phyloP scores from a whole-genome alignment of 2,888 invertebrate species.

The Drosophila fungiperda region DNA sequence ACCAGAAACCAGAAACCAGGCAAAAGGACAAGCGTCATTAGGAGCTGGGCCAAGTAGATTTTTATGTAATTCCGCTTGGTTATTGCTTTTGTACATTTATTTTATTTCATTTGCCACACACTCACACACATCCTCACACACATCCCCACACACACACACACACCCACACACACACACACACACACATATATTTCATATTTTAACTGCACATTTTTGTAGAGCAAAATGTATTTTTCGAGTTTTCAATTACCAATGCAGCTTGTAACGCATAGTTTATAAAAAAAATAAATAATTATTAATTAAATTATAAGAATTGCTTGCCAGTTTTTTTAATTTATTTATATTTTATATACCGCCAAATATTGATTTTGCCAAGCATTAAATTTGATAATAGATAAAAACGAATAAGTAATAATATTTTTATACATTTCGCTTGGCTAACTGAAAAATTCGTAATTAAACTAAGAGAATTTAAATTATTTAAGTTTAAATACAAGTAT shows the following conservation, averaged over 20 bases:
- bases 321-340: not conserved
- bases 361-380: not conserved
- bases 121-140: conserved; percentile 9
- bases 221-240: conserved; percentile 24
- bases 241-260: not conserved
- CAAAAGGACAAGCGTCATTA: conserved; percentile 65
- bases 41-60: conserved; percentile 78
- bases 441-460: not conserved
- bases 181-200: conserved; percentile 46
- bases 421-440: not conserved
- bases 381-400: not conserved
- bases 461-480: not conserved
- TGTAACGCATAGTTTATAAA: not conserved
- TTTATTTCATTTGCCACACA: conserved; percentile 73
- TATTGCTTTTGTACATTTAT: conserved; percentile 80
- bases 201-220: conserved; percentile 20
- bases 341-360: not conserved
- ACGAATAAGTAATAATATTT: not conserved
- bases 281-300: not conserved
- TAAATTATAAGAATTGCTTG: not conserved
- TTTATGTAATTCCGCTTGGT: conserved; percentile 79
- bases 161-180: not conserved
- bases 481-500: not conserved
- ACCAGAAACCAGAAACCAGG: conserved; percentile 36
- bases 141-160: conserved; percentile 11